These are phyloP conservation scores for Myrmophylax atrothorax DNA, from an alignment of 2,113 vertebrate genomes.

Conservation along the genomic window DNA sequence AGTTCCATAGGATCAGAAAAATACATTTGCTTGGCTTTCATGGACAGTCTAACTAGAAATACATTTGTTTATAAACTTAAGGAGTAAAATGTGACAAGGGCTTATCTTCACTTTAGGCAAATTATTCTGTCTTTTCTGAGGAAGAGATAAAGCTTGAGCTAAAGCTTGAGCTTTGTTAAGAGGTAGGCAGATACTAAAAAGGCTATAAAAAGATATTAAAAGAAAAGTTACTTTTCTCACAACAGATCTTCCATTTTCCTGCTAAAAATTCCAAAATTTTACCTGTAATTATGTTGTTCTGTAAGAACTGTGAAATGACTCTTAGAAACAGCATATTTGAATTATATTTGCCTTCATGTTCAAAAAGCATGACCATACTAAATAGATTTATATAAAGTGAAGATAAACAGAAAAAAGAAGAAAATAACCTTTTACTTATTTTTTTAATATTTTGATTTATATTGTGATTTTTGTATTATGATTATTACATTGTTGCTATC, in stretches of 20 bases:
- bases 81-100: not conserved
- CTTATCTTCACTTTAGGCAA: not conserved
- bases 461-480: not conserved
- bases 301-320: not conserved
- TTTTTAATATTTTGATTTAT: not conserved
- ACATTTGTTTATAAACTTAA: not conserved
- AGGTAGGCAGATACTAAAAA: not conserved
- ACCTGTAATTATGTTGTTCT: not conserved
- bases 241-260: not conserved
- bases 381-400: not conserved
- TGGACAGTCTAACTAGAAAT: not conserved
- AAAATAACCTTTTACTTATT: not conserved
- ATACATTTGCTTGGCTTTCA: not conserved
- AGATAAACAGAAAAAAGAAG: not conserved
- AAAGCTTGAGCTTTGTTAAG: not conserved
- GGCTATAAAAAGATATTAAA: not conserved
- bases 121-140: not conserved
- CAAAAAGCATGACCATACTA: not conserved
- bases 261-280: not conserved
- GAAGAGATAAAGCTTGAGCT: not conserved
- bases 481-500: not conserved
- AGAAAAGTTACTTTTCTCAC: not conserved
- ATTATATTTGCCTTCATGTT: not conserved
- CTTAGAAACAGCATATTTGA: not conserved
- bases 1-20: not conserved